Evolutionary conservation across 2,888 invertebrate species (phyloP).

Genomic region (Nasonia oneida): DNA sequence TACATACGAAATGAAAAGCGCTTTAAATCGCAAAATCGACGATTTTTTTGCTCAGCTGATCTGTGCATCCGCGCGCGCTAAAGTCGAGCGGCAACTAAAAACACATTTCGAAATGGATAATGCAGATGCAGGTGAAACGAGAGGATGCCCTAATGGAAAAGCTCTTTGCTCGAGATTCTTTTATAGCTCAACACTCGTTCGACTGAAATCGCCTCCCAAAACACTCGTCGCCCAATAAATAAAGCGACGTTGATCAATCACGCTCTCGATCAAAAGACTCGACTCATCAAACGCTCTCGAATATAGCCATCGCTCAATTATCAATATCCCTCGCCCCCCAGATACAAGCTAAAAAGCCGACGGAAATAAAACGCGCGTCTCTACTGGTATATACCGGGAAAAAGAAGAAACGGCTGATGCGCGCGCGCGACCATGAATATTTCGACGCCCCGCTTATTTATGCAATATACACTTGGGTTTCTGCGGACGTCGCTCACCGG

Average conservation of each 20-base stretch:
- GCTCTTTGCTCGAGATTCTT: neutral
- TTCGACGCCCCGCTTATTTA: constrained; percentile 68
- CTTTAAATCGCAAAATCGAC: neutral
- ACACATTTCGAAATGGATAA: neutral
- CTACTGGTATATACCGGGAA: neutral
- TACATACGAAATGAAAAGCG: neutral
- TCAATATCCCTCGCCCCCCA: neutral
- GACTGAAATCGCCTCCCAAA: neutral
- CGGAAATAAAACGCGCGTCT: neutral
- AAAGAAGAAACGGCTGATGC: neutral
- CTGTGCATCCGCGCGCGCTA: neutral
- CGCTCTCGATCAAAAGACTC: neutral
- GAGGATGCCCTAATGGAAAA: neutral
- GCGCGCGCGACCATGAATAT: constrained; percentile 75
- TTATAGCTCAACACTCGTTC: neutral
- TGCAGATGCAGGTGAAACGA: neutral
- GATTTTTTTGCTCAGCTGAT: neutral
- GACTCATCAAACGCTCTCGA: neutral
- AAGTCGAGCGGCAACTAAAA: neutral
- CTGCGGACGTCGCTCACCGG: neutral
- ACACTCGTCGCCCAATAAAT: neutral
- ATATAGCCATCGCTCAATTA: neutral
- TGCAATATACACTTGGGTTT: neutral
- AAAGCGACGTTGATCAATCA: constrained; percentile 2
- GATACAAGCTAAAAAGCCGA: neutral